A percentile compares a stretch with the other conserved stretches of the same genome.
These are phyloP conservation scores for Rhea americana DNA, from an alignment of 2,113 vertebrate genomes.

Conservation along the genomic window DNA sequence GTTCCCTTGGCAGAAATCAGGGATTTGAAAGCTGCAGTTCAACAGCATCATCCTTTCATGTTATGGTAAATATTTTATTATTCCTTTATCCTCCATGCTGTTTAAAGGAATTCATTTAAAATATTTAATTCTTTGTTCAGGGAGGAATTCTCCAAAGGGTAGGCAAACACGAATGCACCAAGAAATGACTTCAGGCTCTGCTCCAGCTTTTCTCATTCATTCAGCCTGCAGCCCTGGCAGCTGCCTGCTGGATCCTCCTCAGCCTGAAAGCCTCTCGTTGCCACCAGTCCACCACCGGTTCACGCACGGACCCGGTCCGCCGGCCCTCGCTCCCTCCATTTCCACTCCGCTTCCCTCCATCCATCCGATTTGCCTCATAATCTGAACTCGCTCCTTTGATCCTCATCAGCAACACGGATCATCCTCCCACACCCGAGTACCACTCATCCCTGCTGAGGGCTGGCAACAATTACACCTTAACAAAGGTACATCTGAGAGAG, in stretches of 20 bases:
- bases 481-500: not conserved
- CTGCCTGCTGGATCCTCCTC: conserved; percentile 27
- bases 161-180: conserved; percentile 5
- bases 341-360: not conserved
- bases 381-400: conserved; percentile 28
- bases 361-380: not conserved
- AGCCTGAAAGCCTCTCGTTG: not conserved
- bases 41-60: conserved; percentile 33
- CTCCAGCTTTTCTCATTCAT: conserved; percentile 61
- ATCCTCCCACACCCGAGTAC: conserved; percentile 13
- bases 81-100: conserved; percentile 21
- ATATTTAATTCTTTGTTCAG: conserved; percentile 36
- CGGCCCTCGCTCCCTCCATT: not conserved
- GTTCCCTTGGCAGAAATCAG: conserved; percentile 29
- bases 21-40: conserved; percentile 29
- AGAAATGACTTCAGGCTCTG: conserved; percentile 34
- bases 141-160: conserved; percentile 32
- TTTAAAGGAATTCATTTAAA: conserved; percentile 57
- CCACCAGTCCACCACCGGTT: not conserved
- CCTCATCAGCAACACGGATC: not conserved
- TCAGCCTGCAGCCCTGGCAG: conserved; percentile 35
- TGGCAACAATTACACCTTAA: not conserved
- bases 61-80: conserved; percentile 52
- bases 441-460: not conserved
- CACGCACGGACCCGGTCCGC: not conserved